phyloP scores from a whole-genome alignment of 2,113 vertebrate species.

The Cyprinodon brontotheroides region DNA sequence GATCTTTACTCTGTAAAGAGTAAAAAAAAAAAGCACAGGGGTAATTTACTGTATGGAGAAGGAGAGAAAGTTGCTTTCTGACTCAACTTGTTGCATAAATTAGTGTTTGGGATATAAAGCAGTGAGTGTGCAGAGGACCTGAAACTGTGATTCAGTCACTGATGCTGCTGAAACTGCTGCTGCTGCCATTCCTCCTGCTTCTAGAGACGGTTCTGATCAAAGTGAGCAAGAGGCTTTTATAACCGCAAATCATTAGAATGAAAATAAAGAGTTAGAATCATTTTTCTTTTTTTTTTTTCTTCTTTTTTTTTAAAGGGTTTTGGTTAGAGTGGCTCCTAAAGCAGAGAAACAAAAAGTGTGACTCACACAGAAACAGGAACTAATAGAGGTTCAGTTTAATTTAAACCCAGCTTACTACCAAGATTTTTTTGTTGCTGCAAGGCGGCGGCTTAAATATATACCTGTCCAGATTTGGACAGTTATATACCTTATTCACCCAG shows the following conservation, averaged over 20 bases:
- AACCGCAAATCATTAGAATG: not conserved
- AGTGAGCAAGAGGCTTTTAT: not conserved
- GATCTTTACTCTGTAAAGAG: no score
- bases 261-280: slow-evolving; percentile 20
- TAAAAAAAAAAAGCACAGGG: not conserved
- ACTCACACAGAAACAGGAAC: slow-evolving; percentile 41
- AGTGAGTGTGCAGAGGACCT: not conserved
- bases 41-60: slow-evolving; percentile 2
- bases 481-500: not conserved
- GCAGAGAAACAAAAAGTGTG: slow-evolving; percentile 11
- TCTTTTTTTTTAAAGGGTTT: slow-evolving; percentile 7
- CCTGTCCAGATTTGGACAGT: slow-evolving; percentile 11
- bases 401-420: slow-evolving; percentile 14
- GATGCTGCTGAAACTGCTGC: not conserved
- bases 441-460: not conserved
- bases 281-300: not conserved
- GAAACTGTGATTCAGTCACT: slow-evolving; percentile 31
- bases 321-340: not conserved
- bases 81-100: not conserved
- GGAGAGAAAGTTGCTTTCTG: not conserved
- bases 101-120: slow-evolving; percentile 15
- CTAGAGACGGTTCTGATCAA: slow-evolving; percentile 11
- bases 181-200: not conserved
- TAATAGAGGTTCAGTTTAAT: slow-evolving; percentile 7
- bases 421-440: slow-evolving; percentile 13